Percentiles rank a stretch among this genome's conserved stretches.
phyloP scores from a whole-genome alignment of 2,113 vertebrate species.

The Prionailurus viverrinus region DNA sequence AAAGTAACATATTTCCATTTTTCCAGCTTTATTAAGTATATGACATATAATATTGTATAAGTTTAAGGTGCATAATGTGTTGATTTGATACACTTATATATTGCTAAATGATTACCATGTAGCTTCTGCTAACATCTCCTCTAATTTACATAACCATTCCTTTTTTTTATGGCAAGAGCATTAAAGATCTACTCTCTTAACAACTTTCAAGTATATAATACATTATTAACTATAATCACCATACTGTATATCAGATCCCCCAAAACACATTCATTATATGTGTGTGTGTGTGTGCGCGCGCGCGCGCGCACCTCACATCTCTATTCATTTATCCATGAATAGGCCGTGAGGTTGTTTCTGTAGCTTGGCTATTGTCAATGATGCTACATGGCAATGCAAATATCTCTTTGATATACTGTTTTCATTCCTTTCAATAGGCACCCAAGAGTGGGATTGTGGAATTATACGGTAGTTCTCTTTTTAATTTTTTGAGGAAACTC shows the following conservation, averaged over 20 bases:
- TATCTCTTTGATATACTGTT: not conserved
- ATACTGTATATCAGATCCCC: not conserved
- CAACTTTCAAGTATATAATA: not conserved
- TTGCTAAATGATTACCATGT: not conserved
- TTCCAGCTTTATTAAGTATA: not conserved
- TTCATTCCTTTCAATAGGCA: not conserved
- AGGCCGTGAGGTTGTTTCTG: not conserved
- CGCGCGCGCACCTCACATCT: not conserved
- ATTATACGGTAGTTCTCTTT: not conserved
- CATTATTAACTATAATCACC: not conserved
- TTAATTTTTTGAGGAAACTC: not conserved
- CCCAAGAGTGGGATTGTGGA: not conserved
- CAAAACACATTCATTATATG: not conserved
- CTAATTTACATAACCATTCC: no score
- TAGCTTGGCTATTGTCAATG: not conserved
- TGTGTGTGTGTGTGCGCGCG: fast-evolving
- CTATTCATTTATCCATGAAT: not conserved
- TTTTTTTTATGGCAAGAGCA: not conserved
- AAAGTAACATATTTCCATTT: not conserved
- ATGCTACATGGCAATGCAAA: not conserved
- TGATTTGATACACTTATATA: not conserved
- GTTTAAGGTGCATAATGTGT: not conserved
- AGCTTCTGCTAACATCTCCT: not conserved
- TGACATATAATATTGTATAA: not conserved
- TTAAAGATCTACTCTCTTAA: not conserved